Percentiles rank a stretch among this genome's conserved stretches.
Evolutionary conservation across 2,888 invertebrate species (phyloP).

Genomic region (Oeneis ivallda): DNA sequence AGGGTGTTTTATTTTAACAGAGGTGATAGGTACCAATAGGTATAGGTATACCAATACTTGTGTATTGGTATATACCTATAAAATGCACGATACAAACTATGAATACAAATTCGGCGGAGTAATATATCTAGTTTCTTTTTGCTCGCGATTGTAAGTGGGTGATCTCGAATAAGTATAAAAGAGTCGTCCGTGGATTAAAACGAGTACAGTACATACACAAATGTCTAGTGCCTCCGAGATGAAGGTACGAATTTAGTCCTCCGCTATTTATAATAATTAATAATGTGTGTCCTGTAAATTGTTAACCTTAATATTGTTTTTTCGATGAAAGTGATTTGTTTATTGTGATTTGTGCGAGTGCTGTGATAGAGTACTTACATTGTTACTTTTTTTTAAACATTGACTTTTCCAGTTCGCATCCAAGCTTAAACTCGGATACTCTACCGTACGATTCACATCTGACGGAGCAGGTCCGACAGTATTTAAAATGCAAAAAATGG

Average conservation of each 20-base stretch:
- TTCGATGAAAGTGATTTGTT: not conserved
- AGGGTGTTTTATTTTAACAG: not conserved
- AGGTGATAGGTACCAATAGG: slow-evolving; percentile 22
- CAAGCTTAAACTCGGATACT: not conserved
- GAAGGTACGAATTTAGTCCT: slow-evolving; percentile 60
- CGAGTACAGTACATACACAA: slow-evolving; percentile 55
- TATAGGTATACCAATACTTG: too few relatives aligned
- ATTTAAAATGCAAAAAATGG: too few relatives aligned
- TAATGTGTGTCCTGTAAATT: slow-evolving; percentile 1
- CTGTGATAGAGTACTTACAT: too few relatives aligned
- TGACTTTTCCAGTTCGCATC: not conserved
- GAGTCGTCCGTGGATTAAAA: slow-evolving; percentile 55
- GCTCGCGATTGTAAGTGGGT: slow-evolving; percentile 65
- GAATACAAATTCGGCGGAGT: slow-evolving; percentile 49
- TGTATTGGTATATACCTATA: slow-evolving; percentile 25
- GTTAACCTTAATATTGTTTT: not conserved
- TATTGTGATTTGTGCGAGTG: not conserved
- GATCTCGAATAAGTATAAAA: slow-evolving; percentile 62
- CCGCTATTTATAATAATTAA: slow-evolving; percentile 2
- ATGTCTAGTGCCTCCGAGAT: slow-evolving; percentile 58
- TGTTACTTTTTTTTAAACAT: not conserved
- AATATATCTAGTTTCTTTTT: slow-evolving; percentile 65
- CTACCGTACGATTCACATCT: too few relatives aligned
- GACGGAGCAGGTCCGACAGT: too few relatives aligned
- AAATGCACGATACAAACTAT: slow-evolving; percentile 42